A percentile compares a stretch with the other conserved stretches of the same genome.
Evolutionary conservation across 2,797 vertebrate species (phyloP).

Genomic region (Trachurus trachurus): DNA sequence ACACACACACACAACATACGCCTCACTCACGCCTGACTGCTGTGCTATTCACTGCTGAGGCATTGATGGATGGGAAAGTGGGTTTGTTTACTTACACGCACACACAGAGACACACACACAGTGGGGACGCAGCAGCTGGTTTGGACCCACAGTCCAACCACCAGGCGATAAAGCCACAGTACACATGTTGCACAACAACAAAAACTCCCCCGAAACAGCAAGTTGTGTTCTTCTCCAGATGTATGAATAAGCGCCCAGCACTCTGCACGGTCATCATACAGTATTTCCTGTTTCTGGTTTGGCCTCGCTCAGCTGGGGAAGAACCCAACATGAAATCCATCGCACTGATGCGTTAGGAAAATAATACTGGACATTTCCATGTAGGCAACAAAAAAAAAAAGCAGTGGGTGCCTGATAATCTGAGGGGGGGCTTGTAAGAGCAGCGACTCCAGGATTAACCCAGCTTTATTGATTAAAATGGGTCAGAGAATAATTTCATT

Average conservation of each 20-base stretch:
- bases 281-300: conserved; percentile 3
- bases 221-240: conserved; percentile 67
- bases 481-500: conserved; percentile 55
- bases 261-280: conserved; percentile 2
- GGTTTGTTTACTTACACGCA: conserved; percentile 67
- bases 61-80: conserved; percentile 71
- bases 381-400: conserved; percentile 31
- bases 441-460: conserved; percentile 49
- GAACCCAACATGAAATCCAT: conserved; percentile 35
- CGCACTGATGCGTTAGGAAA: conserved; percentile 7
- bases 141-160: conserved; percentile 59
- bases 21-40: conserved; percentile 65
- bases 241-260: conserved; percentile 25
- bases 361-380: not conserved
- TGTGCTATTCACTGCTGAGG: conserved; percentile 62
- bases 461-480: conserved; percentile 54
- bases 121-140: conserved; percentile 58
- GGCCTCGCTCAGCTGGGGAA: conserved; percentile 29
- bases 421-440: not conserved
- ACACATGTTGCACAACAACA: conserved; percentile 60
- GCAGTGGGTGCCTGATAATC: conserved; percentile 24
- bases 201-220: conserved; percentile 8
- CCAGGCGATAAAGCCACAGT: conserved; percentile 39
- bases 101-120: conserved; percentile 17
- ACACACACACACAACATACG: conserved; percentile 59